Base-by-base conservation (phyloP, 1,140 invertebrate genomes). In the Zaprionus ornatus region DNA sequence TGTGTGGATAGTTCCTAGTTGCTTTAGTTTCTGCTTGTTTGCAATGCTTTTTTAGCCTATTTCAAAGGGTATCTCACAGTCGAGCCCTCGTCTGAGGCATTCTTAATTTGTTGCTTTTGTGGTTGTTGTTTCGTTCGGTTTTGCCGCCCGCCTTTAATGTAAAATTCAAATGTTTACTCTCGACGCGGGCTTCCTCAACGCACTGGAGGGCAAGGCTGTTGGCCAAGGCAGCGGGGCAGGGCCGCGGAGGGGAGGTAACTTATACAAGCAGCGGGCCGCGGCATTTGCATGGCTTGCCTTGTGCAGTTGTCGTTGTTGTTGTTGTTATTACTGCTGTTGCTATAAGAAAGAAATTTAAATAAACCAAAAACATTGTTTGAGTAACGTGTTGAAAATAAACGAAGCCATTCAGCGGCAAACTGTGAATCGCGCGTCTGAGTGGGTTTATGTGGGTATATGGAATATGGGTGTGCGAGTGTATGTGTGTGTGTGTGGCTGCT, bases 301-400 rank as follows among this genome's bases (percentile, higher is more conserved):
- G 79, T 86, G 57, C 52, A 29, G 67, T 55, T 61, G 57, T 61
- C 5, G 42, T 42, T 69, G 56, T 37, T 69, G 54, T 50, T 60
- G 73, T 63, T 64, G 67, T 59, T 59, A 54, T 54, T 75, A 21
- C 32, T 74, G 50, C 17, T 50, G 82, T 56, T 77, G 74, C 64
- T 80, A 71, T 88, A 88, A 88, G 85, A 88, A 88, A 88, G 84
- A 88, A 88, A 88, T 88, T 88, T 88, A 88, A 88, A 88, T 88
- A 88, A 88, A 88, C 85, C 85, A 84, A 88, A 88, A 84, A 88
- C 84, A 88, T 90, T 88, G 84, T 88, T 88, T 88, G 84, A 88
- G 84, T 90, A 88, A 88, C 85, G 84, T 88, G 84, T 88, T 88
- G 77, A 88, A 88, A 88, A 88, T 88, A 88, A 88, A 88, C 84